Conservation (phyloP, 2,797 vertebrate genomes). For the Euphonia xanthogaster region DNA sequence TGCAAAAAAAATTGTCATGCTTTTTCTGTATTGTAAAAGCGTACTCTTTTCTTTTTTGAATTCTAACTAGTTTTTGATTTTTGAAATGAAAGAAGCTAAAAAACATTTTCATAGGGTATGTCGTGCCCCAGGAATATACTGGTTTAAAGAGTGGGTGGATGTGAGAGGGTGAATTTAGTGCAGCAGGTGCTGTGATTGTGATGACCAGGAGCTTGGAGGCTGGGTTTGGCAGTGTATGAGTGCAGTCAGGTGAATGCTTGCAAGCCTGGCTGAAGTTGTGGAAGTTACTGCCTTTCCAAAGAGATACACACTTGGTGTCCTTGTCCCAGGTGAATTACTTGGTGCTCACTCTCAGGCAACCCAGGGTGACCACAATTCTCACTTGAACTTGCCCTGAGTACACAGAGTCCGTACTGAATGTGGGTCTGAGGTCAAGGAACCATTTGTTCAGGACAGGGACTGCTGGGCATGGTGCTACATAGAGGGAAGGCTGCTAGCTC, state of each 20-base stretch:
- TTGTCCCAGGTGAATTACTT: neutral
- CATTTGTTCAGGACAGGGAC: neutral
- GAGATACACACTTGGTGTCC: neutral
- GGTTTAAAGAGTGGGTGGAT: neutral
- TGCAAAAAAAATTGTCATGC: neutral
- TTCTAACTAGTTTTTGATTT: neutral
- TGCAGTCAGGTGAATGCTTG: neutral
- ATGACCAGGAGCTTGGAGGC: neutral
- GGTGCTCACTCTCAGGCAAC: neutral
- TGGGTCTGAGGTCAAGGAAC: neutral
- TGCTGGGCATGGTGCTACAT: neutral
- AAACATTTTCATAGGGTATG: neutral
- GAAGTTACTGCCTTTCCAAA: neutral
- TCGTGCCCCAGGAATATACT: neutral
- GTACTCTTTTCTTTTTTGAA: neutral
- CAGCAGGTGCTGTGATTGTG: neutral
- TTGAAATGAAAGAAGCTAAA: neutral
- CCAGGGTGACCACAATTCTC: neutral
- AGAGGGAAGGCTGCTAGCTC: neutral
- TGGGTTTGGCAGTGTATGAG: neutral
- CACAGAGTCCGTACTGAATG: neutral
- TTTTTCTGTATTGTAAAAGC: neutral
- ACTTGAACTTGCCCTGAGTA: neutral
- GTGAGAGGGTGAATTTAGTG: neutral
- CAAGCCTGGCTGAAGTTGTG: neutral